A percentile compares a stretch with the other conserved stretches of the same genome.
phyloP scores from a whole-genome alignment of 2,797 vertebrate genomes.

The Lithobates sylvaticus region DNA sequence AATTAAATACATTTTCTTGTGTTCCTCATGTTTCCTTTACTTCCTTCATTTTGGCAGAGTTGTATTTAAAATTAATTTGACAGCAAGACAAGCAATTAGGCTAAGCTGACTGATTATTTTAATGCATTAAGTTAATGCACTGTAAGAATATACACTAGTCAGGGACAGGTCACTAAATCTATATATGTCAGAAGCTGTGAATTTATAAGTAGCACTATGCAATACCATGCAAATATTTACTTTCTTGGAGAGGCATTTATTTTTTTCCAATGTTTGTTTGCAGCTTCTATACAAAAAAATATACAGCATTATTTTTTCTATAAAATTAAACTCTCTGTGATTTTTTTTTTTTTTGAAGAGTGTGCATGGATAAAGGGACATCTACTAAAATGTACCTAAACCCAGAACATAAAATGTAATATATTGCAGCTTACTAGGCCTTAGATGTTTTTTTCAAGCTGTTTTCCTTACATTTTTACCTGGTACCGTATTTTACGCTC shows the following conservation, averaged over 20 bases:
- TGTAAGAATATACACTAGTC: slow-evolving; percentile 29
- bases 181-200: slow-evolving; percentile 10
- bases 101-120: slow-evolving; percentile 37
- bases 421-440: too few relatives aligned
- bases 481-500: too few relatives aligned
- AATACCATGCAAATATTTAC: neutral
- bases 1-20: neutral
- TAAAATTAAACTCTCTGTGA: neutral
- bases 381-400: too few relatives aligned
- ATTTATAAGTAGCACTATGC: slow-evolving; percentile 19
- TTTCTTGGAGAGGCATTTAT: neutral
- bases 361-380: neutral
- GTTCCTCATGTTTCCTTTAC: neutral
- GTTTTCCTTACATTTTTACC: too few relatives aligned
- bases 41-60: slow-evolving; percentile 3
- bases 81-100: slow-evolving; percentile 40
- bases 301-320: neutral
- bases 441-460: too few relatives aligned
- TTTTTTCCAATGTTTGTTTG: neutral
- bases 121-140: slow-evolving; percentile 50
- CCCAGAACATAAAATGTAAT: too few relatives aligned
- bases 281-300: neutral
- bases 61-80: slow-evolving; percentile 42
- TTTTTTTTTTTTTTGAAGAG: neutral
- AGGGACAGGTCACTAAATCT: slow-evolving; percentile 30